A percentile compares a stretch with the other conserved stretches of the same genome.
phyloP scores from a whole-genome alignment of 1,140 invertebrate genomes.

The Platyscapa corneri region DNA sequence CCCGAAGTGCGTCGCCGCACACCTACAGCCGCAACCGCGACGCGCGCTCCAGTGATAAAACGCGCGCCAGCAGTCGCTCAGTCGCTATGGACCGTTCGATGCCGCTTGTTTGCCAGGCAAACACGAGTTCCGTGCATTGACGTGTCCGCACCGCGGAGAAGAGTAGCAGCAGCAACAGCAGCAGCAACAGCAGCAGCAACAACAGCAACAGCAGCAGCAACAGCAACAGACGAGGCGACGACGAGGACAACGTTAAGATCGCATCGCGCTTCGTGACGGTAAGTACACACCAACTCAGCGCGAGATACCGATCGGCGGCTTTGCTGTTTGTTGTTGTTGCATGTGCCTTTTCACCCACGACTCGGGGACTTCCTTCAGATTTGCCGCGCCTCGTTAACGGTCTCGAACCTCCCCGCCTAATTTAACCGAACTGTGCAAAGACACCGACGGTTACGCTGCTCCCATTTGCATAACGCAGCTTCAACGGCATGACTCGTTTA shows the following conservation, averaged over 20 bases:
- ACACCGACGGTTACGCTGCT: not conserved
- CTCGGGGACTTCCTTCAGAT: too few species aligned
- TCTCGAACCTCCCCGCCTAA: too few species aligned
- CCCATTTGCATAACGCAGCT: not conserved
- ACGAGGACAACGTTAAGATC: not conserved
- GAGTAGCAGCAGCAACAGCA: too few species aligned
- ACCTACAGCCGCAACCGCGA: too few species aligned
- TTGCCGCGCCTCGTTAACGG: not conserved
- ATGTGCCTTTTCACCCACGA: too few species aligned
- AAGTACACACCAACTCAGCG: not conserved
- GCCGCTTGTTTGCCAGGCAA: conserved; percentile 62
- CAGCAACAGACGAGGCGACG: too few species aligned
- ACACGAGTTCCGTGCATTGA: conserved; percentile 64
- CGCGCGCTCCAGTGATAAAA: not conserved
- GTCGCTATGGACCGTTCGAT: conserved; percentile 55
- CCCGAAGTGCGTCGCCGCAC: too few species aligned
- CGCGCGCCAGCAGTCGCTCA: not conserved
- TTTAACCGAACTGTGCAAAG: too few species aligned
- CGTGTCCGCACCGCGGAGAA: not conserved
- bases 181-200: too few species aligned
- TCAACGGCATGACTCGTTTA: not conserved
- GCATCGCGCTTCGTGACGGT: not conserved
- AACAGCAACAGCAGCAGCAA: too few species aligned
- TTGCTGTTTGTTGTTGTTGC: too few species aligned
- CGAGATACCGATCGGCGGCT: too few species aligned